Evolutionary conservation across 2,797 vertebrate genomes (phyloP).

Genomic region (Ctenopoma multispine): DNA sequence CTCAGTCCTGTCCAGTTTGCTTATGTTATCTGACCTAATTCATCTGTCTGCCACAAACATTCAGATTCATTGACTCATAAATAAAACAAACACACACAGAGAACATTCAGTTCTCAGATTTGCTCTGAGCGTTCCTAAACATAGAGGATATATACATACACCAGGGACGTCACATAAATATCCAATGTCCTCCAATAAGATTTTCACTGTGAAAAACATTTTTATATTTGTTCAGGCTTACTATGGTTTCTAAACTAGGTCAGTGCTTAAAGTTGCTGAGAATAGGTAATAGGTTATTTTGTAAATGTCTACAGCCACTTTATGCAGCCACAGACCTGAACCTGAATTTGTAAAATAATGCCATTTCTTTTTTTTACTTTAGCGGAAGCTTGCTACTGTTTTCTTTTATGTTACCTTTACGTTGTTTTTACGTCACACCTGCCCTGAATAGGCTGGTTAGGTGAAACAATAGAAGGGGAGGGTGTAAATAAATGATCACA

Average conservation of each 20-base stretch:
- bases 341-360: too few relatives aligned
- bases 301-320: too few relatives aligned
- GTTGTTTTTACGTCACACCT: too few relatives aligned
- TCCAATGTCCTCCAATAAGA: too few relatives aligned
- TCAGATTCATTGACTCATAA: constrained; percentile 32
- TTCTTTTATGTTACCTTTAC: too few relatives aligned
- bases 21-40: constrained; percentile 49
- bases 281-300: too few relatives aligned
- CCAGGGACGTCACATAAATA: not conserved
- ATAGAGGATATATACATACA: constrained; percentile 16
- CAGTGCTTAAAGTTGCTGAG: not conserved
- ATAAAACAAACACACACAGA: constrained; percentile 15
- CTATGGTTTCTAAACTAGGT: not conserved
- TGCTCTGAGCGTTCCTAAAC: not conserved
- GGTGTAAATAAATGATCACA: too few relatives aligned
- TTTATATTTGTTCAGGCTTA: not conserved
- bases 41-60: constrained; percentile 25
- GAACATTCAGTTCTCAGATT: constrained; percentile 5
- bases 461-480: too few relatives aligned
- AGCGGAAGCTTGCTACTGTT: too few relatives aligned
- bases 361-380: too few relatives aligned
- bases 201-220: not conserved
- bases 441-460: too few relatives aligned
- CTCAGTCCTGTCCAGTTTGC: constrained; percentile 5
- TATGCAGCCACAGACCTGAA: too few relatives aligned